Evolutionary conservation across 2,888 invertebrate genomes (phyloP).

Genomic region (Pedicia rivosa): DNA sequence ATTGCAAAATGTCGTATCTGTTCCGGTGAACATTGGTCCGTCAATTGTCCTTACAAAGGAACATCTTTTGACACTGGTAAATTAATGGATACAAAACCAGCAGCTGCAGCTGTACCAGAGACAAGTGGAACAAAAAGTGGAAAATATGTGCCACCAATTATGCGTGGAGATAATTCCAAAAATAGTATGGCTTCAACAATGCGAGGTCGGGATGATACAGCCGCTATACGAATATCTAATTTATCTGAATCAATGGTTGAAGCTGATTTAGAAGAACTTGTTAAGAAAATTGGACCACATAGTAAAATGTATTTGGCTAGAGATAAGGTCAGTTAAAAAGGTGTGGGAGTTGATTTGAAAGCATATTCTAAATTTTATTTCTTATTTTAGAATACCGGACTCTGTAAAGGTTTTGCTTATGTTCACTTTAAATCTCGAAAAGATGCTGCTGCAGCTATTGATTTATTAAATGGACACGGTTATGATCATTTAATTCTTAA

Average conservation of each 20-base stretch:
- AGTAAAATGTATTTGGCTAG: constrained; percentile 91
- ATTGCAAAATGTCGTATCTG: constrained; percentile 70
- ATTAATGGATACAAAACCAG: constrained; percentile 38
- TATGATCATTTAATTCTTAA: constrained; percentile 95
- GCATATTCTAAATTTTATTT: constrained; percentile 12
- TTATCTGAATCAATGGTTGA: constrained; percentile 92
- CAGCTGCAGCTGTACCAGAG: constrained; percentile 17
- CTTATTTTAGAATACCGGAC: constrained; percentile 46
- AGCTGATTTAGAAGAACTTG: constrained; percentile 87
- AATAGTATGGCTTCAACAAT: constrained; percentile 47
- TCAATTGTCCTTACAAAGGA: constrained; percentile 95
- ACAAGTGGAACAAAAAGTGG: constrained; percentile 19
- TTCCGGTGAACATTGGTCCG: constrained; percentile 95
- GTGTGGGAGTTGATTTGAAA: too few relatives aligned
- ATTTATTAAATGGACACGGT: constrained; percentile 77
- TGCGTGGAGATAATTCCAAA: constrained; percentile 56
- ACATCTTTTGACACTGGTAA: constrained; percentile 57
- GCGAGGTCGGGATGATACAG: constrained; percentile 59
- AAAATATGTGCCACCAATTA: constrained; percentile 69
- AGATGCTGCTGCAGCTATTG: constrained; percentile 86
- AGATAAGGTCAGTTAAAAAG: constrained; percentile 45
- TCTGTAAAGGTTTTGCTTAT: constrained; percentile 96
- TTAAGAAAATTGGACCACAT: constrained; percentile 84
- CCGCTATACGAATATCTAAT: constrained; percentile 94
- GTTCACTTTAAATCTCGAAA: constrained; percentile 86